Conservation (phyloP, 2,888 invertebrate species). For the Abrostola tripartita region DNA sequence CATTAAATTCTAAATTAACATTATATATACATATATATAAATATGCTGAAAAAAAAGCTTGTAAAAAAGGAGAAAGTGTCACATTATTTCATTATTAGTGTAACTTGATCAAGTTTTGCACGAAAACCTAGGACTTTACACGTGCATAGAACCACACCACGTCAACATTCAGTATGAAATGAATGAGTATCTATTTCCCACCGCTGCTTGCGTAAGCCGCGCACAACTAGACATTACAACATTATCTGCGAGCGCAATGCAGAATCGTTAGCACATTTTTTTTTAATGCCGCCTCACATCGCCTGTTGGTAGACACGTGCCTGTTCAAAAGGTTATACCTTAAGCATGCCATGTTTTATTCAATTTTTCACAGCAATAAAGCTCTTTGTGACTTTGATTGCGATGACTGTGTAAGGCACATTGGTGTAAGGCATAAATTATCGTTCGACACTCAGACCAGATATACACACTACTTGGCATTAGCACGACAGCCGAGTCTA, state of each 20-base stretch:
- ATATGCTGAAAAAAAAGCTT: too few relatives aligned
- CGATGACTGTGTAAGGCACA: conserved; percentile 6
- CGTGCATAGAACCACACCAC: too few relatives aligned
- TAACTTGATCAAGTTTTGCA: too few relatives aligned
- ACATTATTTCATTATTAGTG: too few relatives aligned
- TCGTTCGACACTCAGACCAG: too few relatives aligned
- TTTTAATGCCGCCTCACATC: conserved; percentile 23
- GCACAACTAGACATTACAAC: conserved; percentile 10
- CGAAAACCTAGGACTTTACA: neutral
- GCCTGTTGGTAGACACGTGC: conserved; percentile 49
- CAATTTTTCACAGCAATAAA: conserved; percentile 39
- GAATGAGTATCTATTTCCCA: conserved; percentile 21
- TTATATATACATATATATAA: too few relatives aligned
- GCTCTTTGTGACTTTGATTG: conserved; percentile 19
- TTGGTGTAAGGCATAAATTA: too few relatives aligned
- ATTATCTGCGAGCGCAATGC: conserved; percentile 18
- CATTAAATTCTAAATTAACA: too few relatives aligned
- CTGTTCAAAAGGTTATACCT: conserved; percentile 18
- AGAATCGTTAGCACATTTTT: conserved; percentile 34
- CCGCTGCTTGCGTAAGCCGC: conserved; percentile 22
- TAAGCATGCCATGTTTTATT: conserved; percentile 58
- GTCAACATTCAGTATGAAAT: neutral
- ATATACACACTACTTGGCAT: too few relatives aligned
- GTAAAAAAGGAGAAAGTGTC: too few relatives aligned
- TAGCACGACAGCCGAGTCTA: too few relatives aligned